Conservation (phyloP, 1,140 invertebrate species). For the Conus betulinus region DNA sequence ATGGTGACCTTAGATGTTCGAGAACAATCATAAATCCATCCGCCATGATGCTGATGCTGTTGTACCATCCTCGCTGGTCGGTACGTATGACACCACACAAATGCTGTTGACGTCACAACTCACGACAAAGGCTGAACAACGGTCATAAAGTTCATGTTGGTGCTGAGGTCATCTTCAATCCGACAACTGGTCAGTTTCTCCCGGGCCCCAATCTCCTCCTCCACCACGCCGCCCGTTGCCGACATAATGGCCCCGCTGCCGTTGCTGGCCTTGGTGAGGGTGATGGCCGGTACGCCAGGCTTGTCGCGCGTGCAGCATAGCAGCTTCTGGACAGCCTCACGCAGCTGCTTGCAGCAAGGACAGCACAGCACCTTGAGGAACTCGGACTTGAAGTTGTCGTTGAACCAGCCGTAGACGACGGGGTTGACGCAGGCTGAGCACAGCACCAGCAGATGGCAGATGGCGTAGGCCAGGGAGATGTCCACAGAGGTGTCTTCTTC, state of each 20-base stretch:
- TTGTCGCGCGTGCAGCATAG: conserved; percentile 26
- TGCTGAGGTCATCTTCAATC: neutral
- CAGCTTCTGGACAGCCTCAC: conserved; percentile 41
- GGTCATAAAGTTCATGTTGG: conserved; percentile 3
- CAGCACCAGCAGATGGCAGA: conserved; percentile 89
- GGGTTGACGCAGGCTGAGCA: conserved; percentile 91
- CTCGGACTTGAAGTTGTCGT: conserved; percentile 81
- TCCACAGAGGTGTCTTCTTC: conserved; percentile 36
- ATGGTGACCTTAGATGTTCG: no score
- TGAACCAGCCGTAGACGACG: conserved; percentile 84
- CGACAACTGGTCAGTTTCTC: conserved; percentile 11
- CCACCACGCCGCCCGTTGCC: neutral
- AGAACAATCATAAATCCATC: no score
- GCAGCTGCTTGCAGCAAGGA: conserved; percentile 54
- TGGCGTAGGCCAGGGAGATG: conserved; percentile 78
- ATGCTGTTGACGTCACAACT: neutral
- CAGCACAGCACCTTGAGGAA: conserved; percentile 75
- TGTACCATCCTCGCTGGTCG: no score
- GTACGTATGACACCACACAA: neutral
- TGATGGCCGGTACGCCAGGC: conserved; percentile 53
- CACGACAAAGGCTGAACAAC: neutral
- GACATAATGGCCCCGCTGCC: conserved; percentile 18
- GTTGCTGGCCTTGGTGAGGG: conserved; percentile 52
- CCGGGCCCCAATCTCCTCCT: neutral
- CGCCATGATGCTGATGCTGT: no score